Conservation (phyloP, 2,888 invertebrate genomes). For the Polymixis lichenea region DNA sequence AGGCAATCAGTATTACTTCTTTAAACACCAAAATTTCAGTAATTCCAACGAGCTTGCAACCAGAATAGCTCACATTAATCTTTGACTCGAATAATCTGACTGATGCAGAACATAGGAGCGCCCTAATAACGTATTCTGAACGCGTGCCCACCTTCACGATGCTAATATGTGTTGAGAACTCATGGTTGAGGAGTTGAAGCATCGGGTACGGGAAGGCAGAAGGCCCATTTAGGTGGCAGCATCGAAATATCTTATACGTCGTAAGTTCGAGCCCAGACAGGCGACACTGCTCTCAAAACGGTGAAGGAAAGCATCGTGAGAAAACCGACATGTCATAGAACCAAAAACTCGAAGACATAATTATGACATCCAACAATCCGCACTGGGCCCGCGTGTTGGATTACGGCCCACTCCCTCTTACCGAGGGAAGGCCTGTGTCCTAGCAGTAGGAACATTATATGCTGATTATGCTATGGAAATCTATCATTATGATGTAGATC, state of each 20-base stretch:
- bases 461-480: no score
- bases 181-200: slow-evolving; percentile 16
- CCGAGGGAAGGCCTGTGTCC: no score
- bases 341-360: no score
- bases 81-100: slow-evolving; percentile 16
- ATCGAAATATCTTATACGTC: background rate
- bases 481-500: background rate
- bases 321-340: no score
- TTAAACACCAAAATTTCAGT: background rate
- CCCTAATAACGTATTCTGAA: slow-evolving; percentile 40
- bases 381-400: no score
- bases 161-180: slow-evolving; percentile 55
- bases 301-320: no score
- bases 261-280: no score
- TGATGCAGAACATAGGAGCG: slow-evolving; percentile 24
- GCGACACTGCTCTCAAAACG: no score
- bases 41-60: background rate
- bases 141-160: slow-evolving; percentile 37
- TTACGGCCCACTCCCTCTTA: no score
- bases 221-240: background rate
- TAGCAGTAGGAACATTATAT: no score
- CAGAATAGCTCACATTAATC: slow-evolving; percentile 18
- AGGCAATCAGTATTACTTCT: background rate
- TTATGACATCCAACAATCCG: no score
- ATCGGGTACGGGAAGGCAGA: background rate